A percentile compares a stretch with the other conserved stretches of the same genome.
These are phyloP conservation scores for Geodia barretti DNA, from an alignment of 37 sponge, comb jelly and placozoan species.

Conservation along the genomic window DNA sequence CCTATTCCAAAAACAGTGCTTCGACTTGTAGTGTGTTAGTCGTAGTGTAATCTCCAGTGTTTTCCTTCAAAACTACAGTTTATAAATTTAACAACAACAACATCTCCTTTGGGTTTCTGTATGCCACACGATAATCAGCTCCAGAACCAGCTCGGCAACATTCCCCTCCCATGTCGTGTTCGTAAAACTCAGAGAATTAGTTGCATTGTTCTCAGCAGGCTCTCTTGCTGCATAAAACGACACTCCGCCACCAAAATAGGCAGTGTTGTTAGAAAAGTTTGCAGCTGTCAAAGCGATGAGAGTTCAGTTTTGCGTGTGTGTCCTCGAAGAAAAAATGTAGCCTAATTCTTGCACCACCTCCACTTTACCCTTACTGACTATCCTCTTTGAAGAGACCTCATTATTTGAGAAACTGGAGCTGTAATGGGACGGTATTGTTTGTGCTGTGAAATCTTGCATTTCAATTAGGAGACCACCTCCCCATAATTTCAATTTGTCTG, in stretches of 20 bases:
- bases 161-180: slow-evolving; percentile 28
- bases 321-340: slow-evolving; percentile 5
- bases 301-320: slow-evolving; percentile 1
- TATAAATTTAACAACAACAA: slow-evolving; percentile 17
- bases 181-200: slow-evolving; percentile 7
- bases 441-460: slow-evolving; percentile 27
- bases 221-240: slow-evolving; percentile 29
- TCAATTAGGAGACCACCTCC: slow-evolving; percentile 66
- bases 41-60: slow-evolving; percentile 35
- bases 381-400: background rate
- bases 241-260: slow-evolving; percentile 64
- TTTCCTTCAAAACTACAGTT: slow-evolving; percentile 36
- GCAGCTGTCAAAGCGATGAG: slow-evolving; percentile 22
- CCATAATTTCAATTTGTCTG: slow-evolving; percentile 66
- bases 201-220: background rate
- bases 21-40: too few species aligned
- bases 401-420: background rate
- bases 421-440: slow-evolving; percentile 22
- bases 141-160: slow-evolving; percentile 49
- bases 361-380: slow-evolving; percentile 23
- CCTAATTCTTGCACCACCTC: slow-evolving; percentile 29
- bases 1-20: slow-evolving; percentile 34
- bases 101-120: slow-evolving; percentile 11
- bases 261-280: slow-evolving; percentile 42
- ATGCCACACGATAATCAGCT: slow-evolving; percentile 30